A percentile compares a stretch with the other conserved stretches of the same genome.
phyloP scores from a whole-genome alignment of 2,888 invertebrate genomes.

The Lomographa bimaculata region DNA sequence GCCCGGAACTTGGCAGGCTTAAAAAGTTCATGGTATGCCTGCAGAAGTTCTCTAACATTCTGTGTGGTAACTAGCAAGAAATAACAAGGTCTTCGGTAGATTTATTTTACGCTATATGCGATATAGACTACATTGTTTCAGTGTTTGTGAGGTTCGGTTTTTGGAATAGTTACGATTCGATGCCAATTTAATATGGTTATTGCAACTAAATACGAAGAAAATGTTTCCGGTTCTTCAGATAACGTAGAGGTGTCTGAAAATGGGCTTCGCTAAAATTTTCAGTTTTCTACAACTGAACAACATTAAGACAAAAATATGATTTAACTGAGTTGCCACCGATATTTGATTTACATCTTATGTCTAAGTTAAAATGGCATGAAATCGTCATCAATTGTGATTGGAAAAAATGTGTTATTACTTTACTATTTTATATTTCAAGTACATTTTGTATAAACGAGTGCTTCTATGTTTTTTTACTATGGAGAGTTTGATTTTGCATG shows the following conservation, averaged over 20 bases:
- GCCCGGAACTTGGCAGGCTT: too few species aligned
- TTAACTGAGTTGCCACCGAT: too few species aligned
- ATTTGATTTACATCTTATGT: too few species aligned
- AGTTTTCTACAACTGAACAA: too few species aligned
- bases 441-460: conserved; percentile 19
- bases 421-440: conserved; percentile 26
- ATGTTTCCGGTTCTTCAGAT: too few species aligned
- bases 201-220: too few species aligned
- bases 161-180: conserved; percentile 13
- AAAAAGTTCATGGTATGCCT: too few species aligned
- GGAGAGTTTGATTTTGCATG: conserved; percentile 6
- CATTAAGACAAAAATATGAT: too few species aligned
- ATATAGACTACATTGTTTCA: conserved; percentile 22
- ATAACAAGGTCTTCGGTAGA: conserved; percentile 18
- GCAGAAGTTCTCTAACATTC: too few species aligned
- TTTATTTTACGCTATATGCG: conserved; percentile 18
- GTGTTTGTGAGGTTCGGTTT: conserved; percentile 12
- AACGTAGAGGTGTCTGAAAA: too few species aligned
- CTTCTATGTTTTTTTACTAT: conserved; percentile 5
- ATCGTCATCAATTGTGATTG: conserved; percentile 19
- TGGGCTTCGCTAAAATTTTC: too few species aligned
- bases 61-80: too few species aligned
- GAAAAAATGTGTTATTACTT: conserved; percentile 23
- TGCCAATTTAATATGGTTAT: conserved; percentile 5
- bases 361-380: conserved; percentile 9